Evolutionary conservation across 1,140 invertebrate species (phyloP).

Genomic region (Lordiphosa stackelbergi): DNA sequence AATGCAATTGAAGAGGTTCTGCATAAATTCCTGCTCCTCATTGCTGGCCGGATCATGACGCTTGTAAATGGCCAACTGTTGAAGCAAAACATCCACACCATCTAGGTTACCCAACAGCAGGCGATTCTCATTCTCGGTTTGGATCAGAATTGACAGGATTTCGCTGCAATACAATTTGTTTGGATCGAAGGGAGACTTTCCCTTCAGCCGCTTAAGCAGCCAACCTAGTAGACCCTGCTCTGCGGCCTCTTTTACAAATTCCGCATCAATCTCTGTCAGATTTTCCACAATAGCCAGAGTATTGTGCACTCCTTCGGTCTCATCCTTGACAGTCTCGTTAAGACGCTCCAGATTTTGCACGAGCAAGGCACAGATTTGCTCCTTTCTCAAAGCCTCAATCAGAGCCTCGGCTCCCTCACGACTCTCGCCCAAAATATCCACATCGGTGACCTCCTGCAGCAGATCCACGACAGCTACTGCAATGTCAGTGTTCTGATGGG

Average conservation of each 20-base stretch:
- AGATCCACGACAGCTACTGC: slow-evolving; percentile 89
- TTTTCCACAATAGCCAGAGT: slow-evolving; percentile 95
- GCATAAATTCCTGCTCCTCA: slow-evolving; percentile 99
- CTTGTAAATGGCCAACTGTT: slow-evolving; percentile 97
- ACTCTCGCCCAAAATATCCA: slow-evolving; percentile 95
- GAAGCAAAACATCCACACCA: slow-evolving; percentile 96
- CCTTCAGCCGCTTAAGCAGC: slow-evolving; percentile 92
- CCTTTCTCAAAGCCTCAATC: slow-evolving; percentile 88
- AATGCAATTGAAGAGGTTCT: slow-evolving; percentile 97
- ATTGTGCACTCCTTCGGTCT: slow-evolving; percentile 97
- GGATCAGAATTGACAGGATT: slow-evolving; percentile 96
- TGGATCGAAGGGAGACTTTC: slow-evolving; percentile 92
- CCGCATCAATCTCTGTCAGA: slow-evolving; percentile 92
- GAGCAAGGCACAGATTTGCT: slow-evolving; percentile 93
- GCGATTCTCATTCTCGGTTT: slow-evolving; percentile 91
- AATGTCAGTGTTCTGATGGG: slow-evolving; percentile 98
- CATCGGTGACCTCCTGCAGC: slow-evolving; percentile 95
- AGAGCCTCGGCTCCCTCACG: slow-evolving; percentile 87
- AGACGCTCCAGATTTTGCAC: slow-evolving; percentile 95
- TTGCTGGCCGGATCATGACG: slow-evolving; percentile 92
- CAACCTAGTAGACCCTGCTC: slow-evolving; percentile 94
- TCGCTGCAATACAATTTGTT: slow-evolving; percentile 98
- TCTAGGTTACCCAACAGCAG: slow-evolving; percentile 92
- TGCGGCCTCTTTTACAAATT: slow-evolving; percentile 89
- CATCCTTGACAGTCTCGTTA: slow-evolving; percentile 96